These are phyloP conservation scores for Catocala nupta DNA, from an alignment of 2,888 invertebrate genomes.

Conservation along the genomic window DNA sequence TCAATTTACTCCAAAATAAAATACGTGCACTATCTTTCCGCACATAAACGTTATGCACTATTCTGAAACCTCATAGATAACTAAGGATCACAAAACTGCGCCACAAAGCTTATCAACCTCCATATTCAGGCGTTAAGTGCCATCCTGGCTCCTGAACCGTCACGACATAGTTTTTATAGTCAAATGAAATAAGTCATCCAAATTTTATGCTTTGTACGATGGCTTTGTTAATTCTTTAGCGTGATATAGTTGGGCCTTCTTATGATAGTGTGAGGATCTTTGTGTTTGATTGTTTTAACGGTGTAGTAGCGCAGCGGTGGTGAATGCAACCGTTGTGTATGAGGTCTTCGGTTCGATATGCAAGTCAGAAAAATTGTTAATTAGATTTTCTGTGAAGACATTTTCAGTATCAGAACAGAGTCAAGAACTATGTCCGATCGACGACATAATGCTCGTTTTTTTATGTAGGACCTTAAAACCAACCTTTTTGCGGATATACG, in stretches of 20 bases:
- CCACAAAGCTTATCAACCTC: conserved; percentile 9
- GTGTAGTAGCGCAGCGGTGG: too few species aligned
- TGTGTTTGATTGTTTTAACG: too few species aligned
- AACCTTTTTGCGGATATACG: too few species aligned
- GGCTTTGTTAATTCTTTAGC: not conserved
- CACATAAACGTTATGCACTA: not conserved
- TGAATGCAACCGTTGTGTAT: too few species aligned
- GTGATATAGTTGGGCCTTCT: not conserved
- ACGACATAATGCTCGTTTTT: too few species aligned
- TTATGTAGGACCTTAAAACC: too few species aligned
- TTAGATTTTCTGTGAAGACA: too few species aligned
- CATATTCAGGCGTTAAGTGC: conserved; percentile 14
- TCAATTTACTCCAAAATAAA: too few species aligned
- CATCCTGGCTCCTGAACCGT: not conserved
- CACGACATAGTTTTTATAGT: conserved; percentile 1
- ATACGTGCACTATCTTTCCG: not conserved
- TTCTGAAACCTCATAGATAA: not conserved
- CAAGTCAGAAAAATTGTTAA: too few species aligned
- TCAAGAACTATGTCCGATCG: too few species aligned
- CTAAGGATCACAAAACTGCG: conserved; percentile 1
- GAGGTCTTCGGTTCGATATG: too few species aligned
- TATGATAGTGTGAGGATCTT: not conserved
- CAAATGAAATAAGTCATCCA: not conserved
- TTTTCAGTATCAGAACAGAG: too few species aligned
- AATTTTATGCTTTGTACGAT: not conserved